phyloP scores from a whole-genome alignment of 2,797 vertebrate species.

The Crocodylus rhombifer region DNA sequence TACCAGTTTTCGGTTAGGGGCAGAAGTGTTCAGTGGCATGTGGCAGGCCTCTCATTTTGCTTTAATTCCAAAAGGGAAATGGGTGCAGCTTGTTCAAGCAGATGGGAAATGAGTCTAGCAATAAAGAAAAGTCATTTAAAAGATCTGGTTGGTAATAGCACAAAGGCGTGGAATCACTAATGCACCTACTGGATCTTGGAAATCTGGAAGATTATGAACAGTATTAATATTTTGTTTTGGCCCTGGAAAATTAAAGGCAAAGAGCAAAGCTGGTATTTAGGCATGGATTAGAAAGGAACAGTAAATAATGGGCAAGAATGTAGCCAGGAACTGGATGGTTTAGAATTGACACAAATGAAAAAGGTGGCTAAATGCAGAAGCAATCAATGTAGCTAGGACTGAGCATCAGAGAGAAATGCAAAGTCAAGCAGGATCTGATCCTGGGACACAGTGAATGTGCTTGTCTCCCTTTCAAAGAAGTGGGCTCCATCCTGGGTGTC shows the following conservation, averaged over 20 bases:
- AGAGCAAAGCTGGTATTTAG: slow-evolving; percentile 45
- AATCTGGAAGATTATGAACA: slow-evolving; percentile 39
- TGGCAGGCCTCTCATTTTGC: neutral
- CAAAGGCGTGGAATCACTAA: slow-evolving; percentile 14
- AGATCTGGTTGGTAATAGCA: neutral
- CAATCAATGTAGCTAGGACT: neutral
- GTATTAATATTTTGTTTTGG: slow-evolving; percentile 28
- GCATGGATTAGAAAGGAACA: slow-evolving; percentile 25
- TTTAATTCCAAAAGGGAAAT: neutral
- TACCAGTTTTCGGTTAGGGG: neutral
- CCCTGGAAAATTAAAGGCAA: slow-evolving; percentile 49
- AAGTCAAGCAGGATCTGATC: neutral
- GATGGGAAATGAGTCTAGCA: neutral
- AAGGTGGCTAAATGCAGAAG: slow-evolving; percentile 2
- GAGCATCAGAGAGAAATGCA: neutral
- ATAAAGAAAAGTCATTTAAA: neutral
- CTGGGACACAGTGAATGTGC: neutral
- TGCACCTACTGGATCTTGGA: slow-evolving; percentile 5
- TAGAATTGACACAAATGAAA: neutral
- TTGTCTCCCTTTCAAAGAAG: neutral
- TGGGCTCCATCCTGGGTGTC: neutral
- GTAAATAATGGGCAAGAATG: slow-evolving; percentile 22
- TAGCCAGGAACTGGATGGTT: slow-evolving; percentile 20
- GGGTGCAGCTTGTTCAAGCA: neutral
- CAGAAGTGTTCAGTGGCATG: neutral